Percentiles rank a stretch among this genome's conserved stretches.
Evolutionary conservation across 1,140 invertebrate species (phyloP).

Genomic region (Plutomurus gul): DNA sequence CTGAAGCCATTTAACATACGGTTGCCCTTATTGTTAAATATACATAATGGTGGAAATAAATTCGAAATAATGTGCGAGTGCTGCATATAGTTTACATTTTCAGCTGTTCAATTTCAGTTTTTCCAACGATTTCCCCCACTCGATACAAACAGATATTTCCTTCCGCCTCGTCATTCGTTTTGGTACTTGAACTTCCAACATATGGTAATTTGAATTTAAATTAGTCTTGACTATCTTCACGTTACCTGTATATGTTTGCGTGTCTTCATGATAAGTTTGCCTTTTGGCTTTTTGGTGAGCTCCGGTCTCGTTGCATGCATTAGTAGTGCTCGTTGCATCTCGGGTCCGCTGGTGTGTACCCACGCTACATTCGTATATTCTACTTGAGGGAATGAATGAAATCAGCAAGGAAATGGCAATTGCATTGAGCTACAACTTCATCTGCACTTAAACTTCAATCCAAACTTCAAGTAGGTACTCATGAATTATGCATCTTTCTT

Average conservation of each 20-base stretch:
- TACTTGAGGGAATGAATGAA: background rate
- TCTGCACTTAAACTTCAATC: background rate
- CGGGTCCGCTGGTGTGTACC: no score
- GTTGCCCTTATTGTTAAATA: no score
- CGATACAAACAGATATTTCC: background rate
- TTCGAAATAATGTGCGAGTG: no score
- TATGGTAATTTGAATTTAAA: slow-evolving; percentile 13
- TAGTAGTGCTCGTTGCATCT: no score
- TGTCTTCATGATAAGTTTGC: background rate
- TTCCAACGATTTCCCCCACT: background rate
- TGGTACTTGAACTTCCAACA: background rate
- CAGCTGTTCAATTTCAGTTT: background rate
- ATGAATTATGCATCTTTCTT: slow-evolving; percentile 25
- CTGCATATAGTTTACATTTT: background rate
- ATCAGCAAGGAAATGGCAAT: slow-evolving; percentile 15
- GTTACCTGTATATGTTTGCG: background rate
- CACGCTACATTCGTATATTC: background rate
- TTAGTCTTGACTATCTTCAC: background rate
- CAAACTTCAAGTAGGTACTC: slow-evolving; percentile 11
- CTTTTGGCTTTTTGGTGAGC: slow-evolving; percentile 4
- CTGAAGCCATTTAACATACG: no score
- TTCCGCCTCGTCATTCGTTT: background rate
- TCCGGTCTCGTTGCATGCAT: background rate
- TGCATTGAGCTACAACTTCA: background rate
- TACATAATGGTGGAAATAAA: no score